These are phyloP conservation scores for Ceratina japonica DNA, from an alignment of 1,140 invertebrate genomes.

Conservation along the genomic window DNA sequence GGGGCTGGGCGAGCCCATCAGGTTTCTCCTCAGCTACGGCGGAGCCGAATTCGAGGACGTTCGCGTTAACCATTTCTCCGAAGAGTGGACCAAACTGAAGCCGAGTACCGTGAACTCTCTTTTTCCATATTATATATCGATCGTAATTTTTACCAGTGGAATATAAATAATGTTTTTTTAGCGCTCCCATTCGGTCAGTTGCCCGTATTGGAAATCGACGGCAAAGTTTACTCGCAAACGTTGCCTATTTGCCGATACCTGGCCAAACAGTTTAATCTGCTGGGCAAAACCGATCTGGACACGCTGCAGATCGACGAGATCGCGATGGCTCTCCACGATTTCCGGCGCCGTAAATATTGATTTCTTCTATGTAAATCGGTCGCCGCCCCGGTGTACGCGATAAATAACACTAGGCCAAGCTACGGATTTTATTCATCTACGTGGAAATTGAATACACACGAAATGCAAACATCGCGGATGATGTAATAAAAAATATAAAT, in stretches of 20 bases:
- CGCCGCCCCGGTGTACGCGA: neutral
- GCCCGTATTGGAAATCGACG: conserved; percentile 69
- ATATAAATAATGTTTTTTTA: conserved; percentile 33
- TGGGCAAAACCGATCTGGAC: conserved; percentile 65
- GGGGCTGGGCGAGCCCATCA: conserved; percentile 82
- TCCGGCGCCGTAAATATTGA: conserved; percentile 61
- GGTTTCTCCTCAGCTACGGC: conserved; percentile 81
- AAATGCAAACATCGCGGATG: too few relatives aligned
- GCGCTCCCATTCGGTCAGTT: conserved; percentile 70
- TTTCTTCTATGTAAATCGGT: conserved; percentile 26
- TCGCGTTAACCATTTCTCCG: conserved; percentile 67
- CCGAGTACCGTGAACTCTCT: conserved; percentile 65
- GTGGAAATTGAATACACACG: too few relatives aligned
- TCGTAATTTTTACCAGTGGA: neutral
- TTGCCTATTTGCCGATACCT: conserved; percentile 69
- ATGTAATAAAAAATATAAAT: too few relatives aligned
- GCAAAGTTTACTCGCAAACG: conserved; percentile 68
- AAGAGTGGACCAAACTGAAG: conserved; percentile 76
- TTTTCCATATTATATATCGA: neutral
- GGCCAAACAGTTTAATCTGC: conserved; percentile 68
- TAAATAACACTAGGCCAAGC: too few relatives aligned
- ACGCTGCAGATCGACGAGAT: conserved; percentile 64
- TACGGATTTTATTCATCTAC: too few relatives aligned
- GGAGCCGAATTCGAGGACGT: conserved; percentile 82
- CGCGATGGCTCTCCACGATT: conserved; percentile 67